Percentiles rank a stretch among this genome's conserved stretches.
Conservation (phyloP, 2,888 invertebrate species). For the Macroteleia sp. region DNA sequence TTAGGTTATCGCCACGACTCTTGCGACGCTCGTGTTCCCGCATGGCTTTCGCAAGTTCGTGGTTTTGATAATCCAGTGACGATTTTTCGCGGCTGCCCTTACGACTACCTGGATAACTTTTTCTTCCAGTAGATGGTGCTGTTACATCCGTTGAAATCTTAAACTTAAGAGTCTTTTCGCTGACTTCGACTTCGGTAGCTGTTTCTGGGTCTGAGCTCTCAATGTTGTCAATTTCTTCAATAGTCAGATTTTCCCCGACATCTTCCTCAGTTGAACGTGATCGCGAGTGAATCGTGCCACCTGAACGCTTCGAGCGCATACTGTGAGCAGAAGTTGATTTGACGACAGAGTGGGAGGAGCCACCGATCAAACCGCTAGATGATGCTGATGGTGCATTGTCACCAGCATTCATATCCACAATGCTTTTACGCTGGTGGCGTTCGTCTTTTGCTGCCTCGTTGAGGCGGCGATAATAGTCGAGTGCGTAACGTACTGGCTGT, state of each 20-base stretch:
- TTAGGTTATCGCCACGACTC: conserved; percentile 76
- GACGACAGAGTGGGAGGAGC: conserved; percentile 68
- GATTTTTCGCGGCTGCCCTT: conserved; percentile 88
- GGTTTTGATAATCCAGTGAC: conserved; percentile 79
- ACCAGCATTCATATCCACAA: conserved; percentile 77
- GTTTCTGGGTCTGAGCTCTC: conserved; percentile 87
- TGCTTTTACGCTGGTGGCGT: conserved; percentile 86
- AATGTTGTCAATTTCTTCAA: conserved; percentile 85
- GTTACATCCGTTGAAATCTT: conserved; percentile 90
- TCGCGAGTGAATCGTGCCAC: conserved; percentile 79
- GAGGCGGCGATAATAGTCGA: conserved; percentile 87
- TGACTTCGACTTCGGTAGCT: conserved; percentile 89
- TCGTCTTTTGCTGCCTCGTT: conserved; percentile 87
- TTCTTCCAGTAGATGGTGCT: conserved; percentile 83
- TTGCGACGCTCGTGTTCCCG: conserved; percentile 83
- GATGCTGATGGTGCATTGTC: conserved; percentile 70
- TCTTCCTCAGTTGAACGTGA: conserved; percentile 81
- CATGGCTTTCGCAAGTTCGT: conserved; percentile 84
- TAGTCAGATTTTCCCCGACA: conserved; percentile 77
- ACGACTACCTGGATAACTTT: conserved; percentile 88
- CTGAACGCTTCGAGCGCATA: conserved; percentile 84
- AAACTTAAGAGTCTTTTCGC: conserved; percentile 90
- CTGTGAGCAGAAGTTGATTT: conserved; percentile 83
- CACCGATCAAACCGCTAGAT: conserved; percentile 60
- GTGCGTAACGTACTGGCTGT: conserved; percentile 86